A percentile compares a stretch with the other conserved stretches of the same genome.
Evolutionary conservation across 2,797 vertebrate genomes (phyloP).

Genomic region (Lacerta agilis): DNA sequence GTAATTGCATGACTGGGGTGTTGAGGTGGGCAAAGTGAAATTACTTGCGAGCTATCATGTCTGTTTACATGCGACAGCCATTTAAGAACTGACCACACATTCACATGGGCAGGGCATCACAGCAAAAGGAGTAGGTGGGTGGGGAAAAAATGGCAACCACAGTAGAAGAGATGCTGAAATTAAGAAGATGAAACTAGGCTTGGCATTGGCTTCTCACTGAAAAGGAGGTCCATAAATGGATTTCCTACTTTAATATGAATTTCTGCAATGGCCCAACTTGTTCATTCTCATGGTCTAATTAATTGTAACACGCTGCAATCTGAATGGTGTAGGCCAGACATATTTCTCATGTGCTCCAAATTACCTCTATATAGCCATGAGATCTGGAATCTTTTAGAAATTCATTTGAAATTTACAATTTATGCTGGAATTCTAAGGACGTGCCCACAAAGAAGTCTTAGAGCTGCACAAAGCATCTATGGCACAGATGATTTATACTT

Average conservation of each 20-base stretch:
- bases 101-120: neutral
- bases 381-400: neutral
- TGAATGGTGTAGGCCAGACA: neutral
- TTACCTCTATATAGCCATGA: neutral
- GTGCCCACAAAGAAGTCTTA: neutral
- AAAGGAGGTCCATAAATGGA: neutral
- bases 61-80: neutral
- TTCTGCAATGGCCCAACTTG: neutral
- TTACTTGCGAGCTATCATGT: neutral
- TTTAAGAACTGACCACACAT: neutral
- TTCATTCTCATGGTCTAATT: too few species aligned
- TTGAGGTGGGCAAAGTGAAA: neutral
- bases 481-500: neutral
- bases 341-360: neutral
- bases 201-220: neutral
- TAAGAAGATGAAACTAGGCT: neutral
- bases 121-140: neutral
- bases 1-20: too few species aligned
- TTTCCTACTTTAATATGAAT: neutral
- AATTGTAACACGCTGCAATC: neutral
- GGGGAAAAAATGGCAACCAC: neutral
- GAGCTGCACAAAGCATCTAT: neutral
- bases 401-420: neutral
- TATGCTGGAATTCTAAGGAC: neutral
- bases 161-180: neutral